phyloP scores from a whole-genome alignment of 2,888 invertebrate species.

The Eupithecia tripunctaria region DNA sequence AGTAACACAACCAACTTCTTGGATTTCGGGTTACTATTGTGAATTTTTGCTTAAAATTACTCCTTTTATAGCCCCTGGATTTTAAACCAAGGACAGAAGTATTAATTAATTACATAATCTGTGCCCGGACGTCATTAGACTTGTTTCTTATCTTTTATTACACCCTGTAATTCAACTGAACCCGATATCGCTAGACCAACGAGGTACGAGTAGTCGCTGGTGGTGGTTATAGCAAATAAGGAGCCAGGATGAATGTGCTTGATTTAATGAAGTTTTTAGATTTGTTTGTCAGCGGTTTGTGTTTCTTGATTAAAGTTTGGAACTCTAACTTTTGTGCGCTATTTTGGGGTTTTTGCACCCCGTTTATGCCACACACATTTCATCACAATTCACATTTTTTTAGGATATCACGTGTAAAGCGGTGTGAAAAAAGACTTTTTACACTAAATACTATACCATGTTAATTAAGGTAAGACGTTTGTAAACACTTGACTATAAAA shows the following conservation, averaged over 20 bases:
- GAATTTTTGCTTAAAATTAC: too few relatives aligned
- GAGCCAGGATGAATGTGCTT: conserved; percentile 26
- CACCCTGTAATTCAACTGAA: too few relatives aligned
- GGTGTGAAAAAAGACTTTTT: neutral
- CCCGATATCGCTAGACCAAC: neutral
- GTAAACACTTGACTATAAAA: neutral
- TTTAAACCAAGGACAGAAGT: neutral
- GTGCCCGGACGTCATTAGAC: neutral
- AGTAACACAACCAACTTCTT: too few relatives aligned
- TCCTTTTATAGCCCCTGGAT: too few relatives aligned
- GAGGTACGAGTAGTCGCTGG: neutral
- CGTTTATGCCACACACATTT: neutral
- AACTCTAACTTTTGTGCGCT: conserved; percentile 4
- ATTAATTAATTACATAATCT: too few relatives aligned
- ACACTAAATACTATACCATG: neutral
- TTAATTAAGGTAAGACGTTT: neutral
- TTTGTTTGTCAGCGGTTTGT: conserved; percentile 38
- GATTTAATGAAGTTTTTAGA: conserved; percentile 41
- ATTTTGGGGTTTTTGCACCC: neutral
- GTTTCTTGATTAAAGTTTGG: conserved; percentile 31
- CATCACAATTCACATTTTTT: neutral
- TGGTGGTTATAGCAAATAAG: conserved; percentile 6
- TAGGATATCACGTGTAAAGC: neutral
- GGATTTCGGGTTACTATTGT: too few relatives aligned
- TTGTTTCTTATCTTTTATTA: too few relatives aligned